Evolutionary conservation across 1,140 invertebrate species (phyloP).

Genomic region (Fopius arisanus): DNA sequence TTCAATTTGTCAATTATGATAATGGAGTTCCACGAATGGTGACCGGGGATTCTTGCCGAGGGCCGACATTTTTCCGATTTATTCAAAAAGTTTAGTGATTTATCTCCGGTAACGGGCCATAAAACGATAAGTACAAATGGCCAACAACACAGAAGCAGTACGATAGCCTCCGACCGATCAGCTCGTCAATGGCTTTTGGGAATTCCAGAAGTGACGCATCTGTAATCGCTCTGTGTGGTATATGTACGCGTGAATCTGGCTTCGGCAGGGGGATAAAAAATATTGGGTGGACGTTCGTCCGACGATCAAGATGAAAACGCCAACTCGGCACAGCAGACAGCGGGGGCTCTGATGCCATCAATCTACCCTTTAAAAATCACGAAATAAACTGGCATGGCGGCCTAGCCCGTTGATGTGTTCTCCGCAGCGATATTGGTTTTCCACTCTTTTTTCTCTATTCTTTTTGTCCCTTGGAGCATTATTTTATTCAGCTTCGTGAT

Average conservation of each 20-base stretch:
- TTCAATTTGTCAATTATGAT: too few relatives aligned
- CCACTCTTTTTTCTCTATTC: conserved; percentile 36
- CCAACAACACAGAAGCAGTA: background rate
- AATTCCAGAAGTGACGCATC: background rate
- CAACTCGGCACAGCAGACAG: conserved; percentile 40
- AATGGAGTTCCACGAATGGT: too few relatives aligned
- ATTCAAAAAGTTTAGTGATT: background rate
- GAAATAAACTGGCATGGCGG: conserved; percentile 43
- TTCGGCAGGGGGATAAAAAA: conserved; percentile 43
- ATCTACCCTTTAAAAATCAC: conserved; percentile 47
- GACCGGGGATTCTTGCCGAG: too few relatives aligned
- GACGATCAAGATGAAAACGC: conserved; percentile 46
- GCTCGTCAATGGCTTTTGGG: background rate
- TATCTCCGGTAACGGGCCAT: background rate
- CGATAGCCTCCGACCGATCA: background rate
- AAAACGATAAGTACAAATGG: background rate
- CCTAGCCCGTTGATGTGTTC: conserved; percentile 9
- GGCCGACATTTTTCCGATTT: background rate
- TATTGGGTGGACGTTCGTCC: conserved; percentile 40
- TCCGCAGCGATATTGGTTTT: conserved; percentile 42
- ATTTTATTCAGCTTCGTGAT: too few relatives aligned
- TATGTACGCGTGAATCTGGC: conserved; percentile 25
- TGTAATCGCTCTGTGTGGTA: background rate
- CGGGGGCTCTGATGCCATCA: conserved; percentile 40
- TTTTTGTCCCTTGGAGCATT: background rate